Base-by-base conservation (phyloP, 2,113 vertebrate species). In the Saccopteryx bilineata region DNA sequence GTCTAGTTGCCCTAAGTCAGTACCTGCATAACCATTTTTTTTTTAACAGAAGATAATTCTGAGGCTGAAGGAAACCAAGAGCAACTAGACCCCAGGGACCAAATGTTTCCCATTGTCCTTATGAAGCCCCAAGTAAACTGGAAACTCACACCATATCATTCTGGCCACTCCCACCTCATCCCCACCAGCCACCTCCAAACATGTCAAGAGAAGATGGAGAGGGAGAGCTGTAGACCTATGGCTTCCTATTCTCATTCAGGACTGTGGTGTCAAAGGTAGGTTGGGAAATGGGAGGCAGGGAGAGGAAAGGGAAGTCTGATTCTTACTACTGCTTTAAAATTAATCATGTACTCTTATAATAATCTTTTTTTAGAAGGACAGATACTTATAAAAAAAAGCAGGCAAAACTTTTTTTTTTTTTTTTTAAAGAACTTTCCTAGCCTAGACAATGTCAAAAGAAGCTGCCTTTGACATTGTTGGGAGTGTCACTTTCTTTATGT, bases 371-470 rank as follows among this genome's bases (percentile, higher is more conserved):
- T 17, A 90, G 19, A n/a, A 82, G 68, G 21, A 10, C 63, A 76
- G 48, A 28, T 58, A 39, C 14, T 76, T 88, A 68, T 72, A 46
- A 82, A 61, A 81, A 94, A 94, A 79, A 95, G 13, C 56, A 68
- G 54, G 74, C 21, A 81, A 93, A 82, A 31, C 33, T n/a, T 33
- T 66, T 87, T 52, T 31, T 24, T 80, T 91, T 58, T 94, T 56
- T 61, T 65, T 80, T 65, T 66, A 66, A 66, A 31, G 54, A 65
- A 80, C 6, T 84, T 96, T 84, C 52, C 39, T 68, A 56, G 33
- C 33, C n/a, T 78, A 87, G 23, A 89, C 33, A 78, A 82, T n/a
- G 66, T 63, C 19, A 72, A 92, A 93, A 79, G 33, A 82, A 68
- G 39, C 9, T 75, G 6, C 21, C n/a, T 85, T 81, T 80, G 48